These are phyloP conservation scores for Chrysopilus asiliformis DNA, from an alignment of 2,888 invertebrate genomes.

Conservation along the genomic window DNA sequence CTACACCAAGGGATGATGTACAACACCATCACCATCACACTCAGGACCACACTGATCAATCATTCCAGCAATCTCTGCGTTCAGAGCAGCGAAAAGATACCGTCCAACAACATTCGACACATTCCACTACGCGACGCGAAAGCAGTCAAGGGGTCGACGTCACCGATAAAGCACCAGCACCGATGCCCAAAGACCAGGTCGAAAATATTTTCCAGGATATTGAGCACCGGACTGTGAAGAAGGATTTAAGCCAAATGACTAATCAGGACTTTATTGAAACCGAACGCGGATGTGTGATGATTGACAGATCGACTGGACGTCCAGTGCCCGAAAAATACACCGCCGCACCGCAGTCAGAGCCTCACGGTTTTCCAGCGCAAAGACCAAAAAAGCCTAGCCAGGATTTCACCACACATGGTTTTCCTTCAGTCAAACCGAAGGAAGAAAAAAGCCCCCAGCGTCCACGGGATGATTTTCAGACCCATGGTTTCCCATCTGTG, in stretches of 20 bases:
- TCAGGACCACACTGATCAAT: slow-evolving; percentile 1
- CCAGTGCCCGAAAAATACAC: slow-evolving; percentile 10
- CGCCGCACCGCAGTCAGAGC: not conserved
- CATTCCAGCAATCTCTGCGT: slow-evolving; percentile 2
- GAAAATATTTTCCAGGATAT: slow-evolving; percentile 13
- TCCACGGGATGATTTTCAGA: no score
- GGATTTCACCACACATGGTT: slow-evolving; percentile 24
- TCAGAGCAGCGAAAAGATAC: slow-evolving; percentile 3
- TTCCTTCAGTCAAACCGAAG: slow-evolving; percentile 17
- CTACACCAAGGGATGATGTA: no score
- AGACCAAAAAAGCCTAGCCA: slow-evolving; percentile 8
- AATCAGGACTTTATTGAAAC: slow-evolving; percentile 17
- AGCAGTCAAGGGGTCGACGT: slow-evolving; percentile 2
- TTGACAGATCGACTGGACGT: slow-evolving; percentile 12
- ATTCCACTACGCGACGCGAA: not conserved
- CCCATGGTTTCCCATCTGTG: slow-evolving; percentile 8
- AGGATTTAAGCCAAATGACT: slow-evolving; percentile 17
- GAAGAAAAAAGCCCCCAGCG: not conserved
- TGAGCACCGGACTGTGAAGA: slow-evolving; percentile 17
- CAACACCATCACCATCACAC: not conserved
- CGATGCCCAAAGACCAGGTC: slow-evolving; percentile 17
- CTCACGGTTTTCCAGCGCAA: not conserved
- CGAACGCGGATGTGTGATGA: slow-evolving; percentile 15
- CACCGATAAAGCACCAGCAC: slow-evolving; percentile 16
- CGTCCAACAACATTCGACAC: not conserved